Evolutionary conservation across 2,888 invertebrate species (phyloP), one percentile per base, ranked within the genome.

Genomic region (Poecilobothrus nobilitatus): DNA sequence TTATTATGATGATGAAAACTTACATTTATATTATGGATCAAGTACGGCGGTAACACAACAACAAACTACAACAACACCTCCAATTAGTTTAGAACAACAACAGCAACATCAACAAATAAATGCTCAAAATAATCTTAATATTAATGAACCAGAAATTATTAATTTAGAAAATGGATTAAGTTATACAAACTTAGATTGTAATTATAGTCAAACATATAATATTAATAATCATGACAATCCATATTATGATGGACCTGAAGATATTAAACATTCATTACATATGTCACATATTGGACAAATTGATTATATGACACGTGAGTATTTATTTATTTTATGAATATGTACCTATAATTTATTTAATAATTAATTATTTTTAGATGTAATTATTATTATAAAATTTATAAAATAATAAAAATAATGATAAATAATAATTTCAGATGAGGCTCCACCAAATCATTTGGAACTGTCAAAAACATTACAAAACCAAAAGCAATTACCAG

Each of bases 101-200:
- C 71, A 71, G 21, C 68, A 68, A 67, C 75, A 37, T 66, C 71
- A 63, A 66, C 72, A 66, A 66, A 70, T 34, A 72, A 72, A 71
- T 71, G 74, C 74, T 68, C 70, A 75, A 62, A 74, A 74, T 68
- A 74, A 74, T 67, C 53, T 53, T 53, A 53, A 53, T 53, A 70
- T 75, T 22, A 75, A 76, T 70, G 79, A 81, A 73, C 83, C 87
- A 4, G 86, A 88, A 18, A 92, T 93, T 65, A 92, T 94, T 74
- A 92, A 90, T 77, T 90, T 92, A 1, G 92, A 92, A 76, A 89
- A 92, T 63, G 94, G 94, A 0, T 84, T 95, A 70, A 93, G 94
- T 80, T 95, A 95, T 80, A 94, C 94, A 0, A 94, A 94, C 79
- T 82, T 95, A 75, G 94, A 95, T 80, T 93, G 92, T 76, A 75